Evolutionary conservation across 2,888 invertebrate genomes (phyloP).

Genomic region (Cheilosia impressa): DNA sequence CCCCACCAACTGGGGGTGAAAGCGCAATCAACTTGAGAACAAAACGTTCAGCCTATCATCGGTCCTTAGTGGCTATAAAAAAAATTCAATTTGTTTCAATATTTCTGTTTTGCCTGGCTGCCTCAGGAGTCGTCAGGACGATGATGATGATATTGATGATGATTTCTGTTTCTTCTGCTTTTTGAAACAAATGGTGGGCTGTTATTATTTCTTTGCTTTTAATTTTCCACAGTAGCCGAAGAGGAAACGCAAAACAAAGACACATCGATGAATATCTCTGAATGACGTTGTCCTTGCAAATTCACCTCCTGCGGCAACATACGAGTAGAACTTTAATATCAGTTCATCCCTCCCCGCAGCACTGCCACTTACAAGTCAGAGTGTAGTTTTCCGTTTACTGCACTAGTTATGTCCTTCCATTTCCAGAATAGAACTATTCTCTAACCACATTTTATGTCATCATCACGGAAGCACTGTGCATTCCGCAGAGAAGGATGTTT

Average conservation of each 20-base stretch:
- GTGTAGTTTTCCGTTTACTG: not conserved
- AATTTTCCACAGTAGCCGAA: too few relatives aligned
- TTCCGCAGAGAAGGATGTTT: too few relatives aligned
- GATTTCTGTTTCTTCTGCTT: not conserved
- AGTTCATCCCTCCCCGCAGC: not conserved
- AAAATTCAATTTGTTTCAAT: slow-evolving; percentile 40
- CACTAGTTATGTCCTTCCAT: not conserved
- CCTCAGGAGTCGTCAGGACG: not conserved
- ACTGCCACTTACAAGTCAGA: too few relatives aligned
- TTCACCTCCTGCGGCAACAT: too few relatives aligned
- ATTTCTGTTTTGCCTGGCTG: not conserved
- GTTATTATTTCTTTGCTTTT: too few relatives aligned
- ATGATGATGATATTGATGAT: slow-evolving; percentile 23
- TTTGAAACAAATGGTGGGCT: not conserved
- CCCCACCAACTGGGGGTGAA: not conserved
- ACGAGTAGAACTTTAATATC: not conserved
- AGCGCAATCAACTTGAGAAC: slow-evolving; percentile 54
- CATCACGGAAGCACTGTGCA: too few relatives aligned
- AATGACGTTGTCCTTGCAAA: too few relatives aligned
- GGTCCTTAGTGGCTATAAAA: slow-evolving; percentile 43
- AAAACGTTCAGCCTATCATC: slow-evolving; percentile 47
- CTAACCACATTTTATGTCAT: slow-evolving; percentile 14
- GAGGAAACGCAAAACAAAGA: too few relatives aligned
- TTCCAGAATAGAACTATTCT: not conserved
- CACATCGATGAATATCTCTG: too few relatives aligned